Evolutionary conservation across 2,797 vertebrate genomes (phyloP).

Genomic region (Semaprochilodus insignis): DNA sequence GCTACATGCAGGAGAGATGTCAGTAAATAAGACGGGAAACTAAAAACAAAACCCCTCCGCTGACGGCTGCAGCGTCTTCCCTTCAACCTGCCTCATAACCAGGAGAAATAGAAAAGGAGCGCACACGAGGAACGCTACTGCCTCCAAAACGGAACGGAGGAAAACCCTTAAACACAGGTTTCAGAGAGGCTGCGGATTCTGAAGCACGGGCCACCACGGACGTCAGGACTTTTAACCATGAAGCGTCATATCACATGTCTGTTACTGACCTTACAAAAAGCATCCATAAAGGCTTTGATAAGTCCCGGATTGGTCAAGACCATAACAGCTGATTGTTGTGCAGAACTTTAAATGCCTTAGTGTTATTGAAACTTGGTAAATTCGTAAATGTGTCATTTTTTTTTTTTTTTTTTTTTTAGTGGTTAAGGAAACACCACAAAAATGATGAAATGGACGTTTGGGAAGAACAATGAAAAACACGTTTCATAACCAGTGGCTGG

Average conservation of each 20-base stretch:
- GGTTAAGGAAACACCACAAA: neutral
- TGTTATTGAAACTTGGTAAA: too few relatives aligned
- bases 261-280: neutral
- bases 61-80: neutral
- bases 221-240: slow-evolving; percentile 6
- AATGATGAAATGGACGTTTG: neutral
- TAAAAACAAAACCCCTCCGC: neutral
- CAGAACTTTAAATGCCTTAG: neutral
- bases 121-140: neutral
- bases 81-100: neutral
- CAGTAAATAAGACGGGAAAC: neutral
- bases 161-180: slow-evolving; percentile 12
- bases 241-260: neutral
- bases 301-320: neutral
- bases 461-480: neutral
- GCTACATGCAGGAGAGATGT: neutral
- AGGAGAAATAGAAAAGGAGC: neutral
- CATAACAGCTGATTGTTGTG: neutral
- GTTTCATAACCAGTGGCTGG: slow-evolving; percentile 3
- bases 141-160: neutral
- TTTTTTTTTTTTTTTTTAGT: too few relatives aligned
- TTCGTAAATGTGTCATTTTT: neutral
- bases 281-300: neutral
- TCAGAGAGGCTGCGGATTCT: neutral
- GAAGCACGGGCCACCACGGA: neutral